A percentile compares a stretch with the other conserved stretches of the same genome.
Conservation (phyloP, 37 sponge, comb jelly and placozoan genomes). For the Theonella swinhoei region DNA sequence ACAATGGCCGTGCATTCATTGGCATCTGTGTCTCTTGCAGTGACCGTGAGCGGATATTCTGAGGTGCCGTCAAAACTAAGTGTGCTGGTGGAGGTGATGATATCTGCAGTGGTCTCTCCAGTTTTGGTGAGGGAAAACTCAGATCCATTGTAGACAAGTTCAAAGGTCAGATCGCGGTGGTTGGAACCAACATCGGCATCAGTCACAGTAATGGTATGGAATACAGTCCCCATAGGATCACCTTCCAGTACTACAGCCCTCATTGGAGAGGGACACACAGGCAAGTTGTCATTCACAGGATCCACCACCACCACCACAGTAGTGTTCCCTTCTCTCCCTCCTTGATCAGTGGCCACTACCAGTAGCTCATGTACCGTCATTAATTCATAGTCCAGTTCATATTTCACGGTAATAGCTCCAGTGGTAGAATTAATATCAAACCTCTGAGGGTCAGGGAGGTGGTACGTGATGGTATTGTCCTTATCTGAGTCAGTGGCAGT, state of each 20-base stretch:
- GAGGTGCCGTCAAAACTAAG: constrained; percentile 18
- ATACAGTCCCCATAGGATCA: constrained; percentile 1
- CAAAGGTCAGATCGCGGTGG: constrained; percentile 40
- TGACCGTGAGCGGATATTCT: constrained; percentile 28
- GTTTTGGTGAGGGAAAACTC: constrained; percentile 43
- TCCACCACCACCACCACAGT: constrained; percentile 52
- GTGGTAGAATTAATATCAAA: constrained; percentile 52
- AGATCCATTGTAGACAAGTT: background rate
- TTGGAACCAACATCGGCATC: constrained; percentile 73
- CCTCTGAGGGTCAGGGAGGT: constrained; percentile 2
- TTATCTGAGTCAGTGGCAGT: constrained; percentile 50
- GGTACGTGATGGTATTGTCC: constrained; percentile 53
- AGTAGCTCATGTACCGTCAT: constrained; percentile 38
- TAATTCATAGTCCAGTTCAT: constrained; percentile 60
- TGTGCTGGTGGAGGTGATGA: constrained; percentile 23
- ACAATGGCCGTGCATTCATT: constrained; percentile 26
- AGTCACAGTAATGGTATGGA: constrained; percentile 48
- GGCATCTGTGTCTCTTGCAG: constrained; percentile 26
- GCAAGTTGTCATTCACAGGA: constrained; percentile 79
- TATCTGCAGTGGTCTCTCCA: constrained; percentile 30
- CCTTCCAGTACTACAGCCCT: constrained; percentile 48
- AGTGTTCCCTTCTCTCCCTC: constrained; percentile 9
- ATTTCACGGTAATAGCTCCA: constrained; percentile 48
- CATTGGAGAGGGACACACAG: constrained; percentile 45
- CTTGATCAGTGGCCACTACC: constrained; percentile 58